Evolutionary conservation across 2,113 vertebrate species (phyloP).

Genomic region (Perccottus glenii): DNA sequence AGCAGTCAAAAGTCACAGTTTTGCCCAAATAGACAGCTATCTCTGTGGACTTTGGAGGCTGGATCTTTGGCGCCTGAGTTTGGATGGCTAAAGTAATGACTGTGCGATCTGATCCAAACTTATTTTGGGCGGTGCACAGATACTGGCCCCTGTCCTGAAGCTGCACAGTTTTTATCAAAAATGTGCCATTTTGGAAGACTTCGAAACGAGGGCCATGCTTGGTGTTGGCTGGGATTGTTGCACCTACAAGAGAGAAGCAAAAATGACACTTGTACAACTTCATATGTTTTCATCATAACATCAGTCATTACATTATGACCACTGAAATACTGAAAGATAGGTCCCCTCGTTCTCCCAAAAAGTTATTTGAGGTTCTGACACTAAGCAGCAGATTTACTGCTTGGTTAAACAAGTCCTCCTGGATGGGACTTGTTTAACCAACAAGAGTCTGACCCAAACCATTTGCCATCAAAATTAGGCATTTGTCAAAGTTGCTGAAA

Average conservation of each 20-base stretch:
- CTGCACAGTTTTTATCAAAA: conserved; percentile 78
- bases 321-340: no score
- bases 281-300: no score
- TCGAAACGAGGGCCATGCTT: conserved; percentile 80
- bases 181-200: conserved; percentile 81
- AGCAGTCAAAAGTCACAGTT: conserved; percentile 69
- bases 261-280: no score
- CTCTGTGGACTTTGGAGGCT: conserved; percentile 54
- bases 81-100: conserved; percentile 77
- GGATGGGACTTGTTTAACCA: no score
- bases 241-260: conserved; percentile 59
- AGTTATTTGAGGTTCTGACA: no score
- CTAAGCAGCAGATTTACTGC: no score
- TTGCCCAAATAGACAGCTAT: conserved; percentile 74
- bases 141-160: conserved; percentile 83
- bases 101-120: conserved; percentile 77
- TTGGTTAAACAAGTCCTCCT: no score
- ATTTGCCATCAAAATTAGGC: no score
- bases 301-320: no score
- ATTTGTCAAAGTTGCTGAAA: no score
- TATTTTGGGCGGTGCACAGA: conserved; percentile 79
- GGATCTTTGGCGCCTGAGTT: conserved; percentile 76
- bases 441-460: no score
- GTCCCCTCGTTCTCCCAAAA: no score
- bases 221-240: conserved; percentile 77